Percentiles rank a stretch among this genome's conserved stretches.
Evolutionary conservation across 2,888 invertebrate genomes (phyloP).

Genomic region (Andrena dorsata): DNA sequence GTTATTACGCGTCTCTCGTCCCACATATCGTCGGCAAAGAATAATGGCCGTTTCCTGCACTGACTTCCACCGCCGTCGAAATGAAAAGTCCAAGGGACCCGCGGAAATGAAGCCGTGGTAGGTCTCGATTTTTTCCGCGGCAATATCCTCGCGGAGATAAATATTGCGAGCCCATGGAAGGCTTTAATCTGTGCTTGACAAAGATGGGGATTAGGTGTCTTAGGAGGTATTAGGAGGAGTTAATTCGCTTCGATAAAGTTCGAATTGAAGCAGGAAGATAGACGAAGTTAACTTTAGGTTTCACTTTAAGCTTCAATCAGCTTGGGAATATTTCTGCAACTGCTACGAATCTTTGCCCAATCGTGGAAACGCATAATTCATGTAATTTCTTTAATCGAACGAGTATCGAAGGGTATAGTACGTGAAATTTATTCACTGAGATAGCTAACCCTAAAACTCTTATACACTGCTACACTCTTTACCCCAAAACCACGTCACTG

Average conservation of each 20-base stretch:
- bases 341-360: neutral
- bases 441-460: neutral
- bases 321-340: neutral
- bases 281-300: neutral
- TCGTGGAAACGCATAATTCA: constrained; percentile 1
- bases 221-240: too few relatives aligned
- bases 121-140: constrained; percentile 46
- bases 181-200: constrained; percentile 20
- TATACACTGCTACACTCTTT: neutral
- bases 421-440: neutral
- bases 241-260: constrained; percentile 17
- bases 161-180: constrained; percentile 33
- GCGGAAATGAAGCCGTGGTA: constrained; percentile 53
- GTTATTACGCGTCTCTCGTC: constrained; percentile 77
- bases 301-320: constrained; percentile 5
- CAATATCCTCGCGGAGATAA: constrained; percentile 44
- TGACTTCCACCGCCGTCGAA: constrained; percentile 71
- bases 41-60: constrained; percentile 79
- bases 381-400: constrained; percentile 19
- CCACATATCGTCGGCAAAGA: constrained; percentile 76
- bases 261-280: neutral
- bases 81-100: constrained; percentile 74
- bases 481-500: neutral
- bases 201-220: constrained; percentile 1
- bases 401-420: neutral